phyloP scores from a whole-genome alignment of 1,140 invertebrate species.

The Stegodyphus dumicola region DNA sequence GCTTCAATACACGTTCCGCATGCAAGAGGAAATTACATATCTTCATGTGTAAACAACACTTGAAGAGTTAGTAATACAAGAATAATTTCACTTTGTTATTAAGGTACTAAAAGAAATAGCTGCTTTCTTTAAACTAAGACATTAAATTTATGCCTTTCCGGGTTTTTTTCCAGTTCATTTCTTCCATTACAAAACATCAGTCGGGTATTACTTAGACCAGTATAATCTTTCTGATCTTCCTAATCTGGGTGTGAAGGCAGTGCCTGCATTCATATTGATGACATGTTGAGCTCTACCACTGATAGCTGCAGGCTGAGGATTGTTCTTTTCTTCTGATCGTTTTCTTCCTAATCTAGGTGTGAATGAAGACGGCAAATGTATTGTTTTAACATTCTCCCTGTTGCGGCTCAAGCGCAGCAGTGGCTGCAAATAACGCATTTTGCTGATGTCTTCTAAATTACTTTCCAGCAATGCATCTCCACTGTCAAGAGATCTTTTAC shows the following conservation, averaged over 20 bases:
- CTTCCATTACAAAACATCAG: too few relatives aligned
- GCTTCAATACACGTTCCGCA: too few relatives aligned
- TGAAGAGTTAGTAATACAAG: too few relatives aligned
- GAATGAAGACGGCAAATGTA: conserved; percentile 31
- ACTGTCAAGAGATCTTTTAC: neutral
- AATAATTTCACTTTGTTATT: too few relatives aligned
- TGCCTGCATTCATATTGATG: conserved; percentile 20
- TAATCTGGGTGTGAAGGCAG: conserved; percentile 35
- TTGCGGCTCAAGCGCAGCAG: neutral
- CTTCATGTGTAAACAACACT: too few relatives aligned
- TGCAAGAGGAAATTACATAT: too few relatives aligned
- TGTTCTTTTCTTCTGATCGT: neutral
- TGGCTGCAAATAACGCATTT: neutral
- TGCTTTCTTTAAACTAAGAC: too few relatives aligned
- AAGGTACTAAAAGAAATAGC: too few relatives aligned
- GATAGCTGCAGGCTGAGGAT: neutral
- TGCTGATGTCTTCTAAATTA: neutral
- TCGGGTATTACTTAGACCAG: too few relatives aligned
- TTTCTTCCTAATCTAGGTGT: conserved; percentile 33
- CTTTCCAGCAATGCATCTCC: neutral
- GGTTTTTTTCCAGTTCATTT: too few relatives aligned
- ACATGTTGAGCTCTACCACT: neutral
- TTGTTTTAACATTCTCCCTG: conserved; percentile 26
- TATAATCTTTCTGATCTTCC: neutral
- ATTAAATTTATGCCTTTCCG: too few relatives aligned